Percentiles rank a stretch among this genome's conserved stretches.
Conservation (phyloP, 2,888 invertebrate species). For the Drosophila fungiperda region DNA sequence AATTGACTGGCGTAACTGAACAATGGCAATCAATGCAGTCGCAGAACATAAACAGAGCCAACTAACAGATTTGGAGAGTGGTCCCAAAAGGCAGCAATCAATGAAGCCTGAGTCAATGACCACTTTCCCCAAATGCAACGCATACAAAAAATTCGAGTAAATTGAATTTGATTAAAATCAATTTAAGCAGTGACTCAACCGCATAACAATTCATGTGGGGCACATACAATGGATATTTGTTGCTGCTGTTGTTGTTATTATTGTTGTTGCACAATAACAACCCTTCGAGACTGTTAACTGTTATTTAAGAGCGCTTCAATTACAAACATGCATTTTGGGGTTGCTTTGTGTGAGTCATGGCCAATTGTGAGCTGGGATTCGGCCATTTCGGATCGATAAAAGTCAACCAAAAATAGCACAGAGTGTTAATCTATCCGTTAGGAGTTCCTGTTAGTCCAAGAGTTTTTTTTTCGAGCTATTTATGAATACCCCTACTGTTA, state of each 20-base stretch:
- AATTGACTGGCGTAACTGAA: conserved; percentile 1
- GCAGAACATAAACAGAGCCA: background rate
- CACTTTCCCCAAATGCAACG: conserved; percentile 15
- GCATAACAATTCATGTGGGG: background rate
- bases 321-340: conserved; percentile 4
- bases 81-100: conserved; percentile 11
- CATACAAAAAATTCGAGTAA: conserved; percentile 36
- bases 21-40: conserved; percentile 11
- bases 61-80: conserved; percentile 12
- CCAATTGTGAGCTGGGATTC: conserved; percentile 25
- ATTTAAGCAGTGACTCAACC: conserved; percentile 60
- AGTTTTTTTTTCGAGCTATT: background rate
- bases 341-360: conserved; percentile 36
- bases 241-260: background rate
- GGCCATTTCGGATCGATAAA: conserved; percentile 48
- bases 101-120: conserved; percentile 32
- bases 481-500: background rate
- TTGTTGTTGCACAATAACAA: conserved; percentile 10
- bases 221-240: conserved; percentile 3
- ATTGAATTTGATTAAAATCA: conserved; percentile 82
- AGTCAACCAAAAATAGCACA: conserved; percentile 8
- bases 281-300: conserved; percentile 25
- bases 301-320: conserved; percentile 9
- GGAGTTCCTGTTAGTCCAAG: background rate
- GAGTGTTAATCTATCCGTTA: background rate